Evolutionary conservation across 2,888 invertebrate species (phyloP), one percentile per base, ranked within the genome.

Genomic region (Drosophila atripex): DNA sequence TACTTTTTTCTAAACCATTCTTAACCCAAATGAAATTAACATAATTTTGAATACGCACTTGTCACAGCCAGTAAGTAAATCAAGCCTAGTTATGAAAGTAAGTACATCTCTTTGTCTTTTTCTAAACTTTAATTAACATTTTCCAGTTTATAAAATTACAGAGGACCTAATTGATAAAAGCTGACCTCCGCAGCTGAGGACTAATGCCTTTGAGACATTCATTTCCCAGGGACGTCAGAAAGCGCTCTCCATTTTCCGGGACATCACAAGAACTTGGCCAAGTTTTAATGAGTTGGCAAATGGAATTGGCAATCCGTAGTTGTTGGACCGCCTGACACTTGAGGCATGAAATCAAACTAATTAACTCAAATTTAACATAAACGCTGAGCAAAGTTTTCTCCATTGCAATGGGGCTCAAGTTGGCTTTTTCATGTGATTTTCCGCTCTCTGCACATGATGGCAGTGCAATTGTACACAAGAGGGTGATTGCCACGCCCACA

Each of bases 271-370:
- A 63, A 64, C 45, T 64, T 66, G 66, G 54, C 38, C 38, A 84
- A 84, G 73, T 69, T 80, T 84, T 70, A 60, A 70, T 68, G 64
- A 80, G 71, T 66, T 79, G 64, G 41, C 30, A 64, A 80, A 78
- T 69, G 76, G 21, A 76, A 80, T 85, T 66, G 75, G 59, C 68
- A 49, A 64, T 64, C 57, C 59, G 46, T 55, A 71, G 28, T 28
- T 28, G 59, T 57, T 65, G 73, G 73, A 32, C 35, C 51, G 50
- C 39, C 51, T 49, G 73, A 45, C 59, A 59, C 75, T 74, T 74
- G 58, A 45, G 56, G 70, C 70, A 70, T 73, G 54, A 70, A 83
- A 75, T 72, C 70, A 58, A 80, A 77, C 80, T 80, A 80, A 80
- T 80, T 77, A 83, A 63, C 69, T 55, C 51, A 49, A 73, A 70